Conservation (phyloP, 1,140 invertebrate species). For the Ips typographus region DNA sequence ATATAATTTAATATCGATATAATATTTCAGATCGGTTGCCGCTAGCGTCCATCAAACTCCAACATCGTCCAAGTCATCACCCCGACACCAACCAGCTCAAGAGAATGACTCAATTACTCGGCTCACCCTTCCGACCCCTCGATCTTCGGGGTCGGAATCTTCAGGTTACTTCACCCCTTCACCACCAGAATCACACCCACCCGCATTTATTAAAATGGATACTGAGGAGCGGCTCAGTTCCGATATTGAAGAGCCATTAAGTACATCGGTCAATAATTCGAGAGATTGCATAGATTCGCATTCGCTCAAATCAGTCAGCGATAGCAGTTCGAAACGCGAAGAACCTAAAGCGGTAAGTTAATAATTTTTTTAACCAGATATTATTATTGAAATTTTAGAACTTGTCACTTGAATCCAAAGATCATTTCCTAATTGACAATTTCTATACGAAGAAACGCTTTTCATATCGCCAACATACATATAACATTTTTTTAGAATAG, state of each 20-base stretch:
- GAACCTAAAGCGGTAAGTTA: slow-evolving; percentile 8
- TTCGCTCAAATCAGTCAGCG: slow-evolving; percentile 4
- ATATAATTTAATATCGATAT: no score
- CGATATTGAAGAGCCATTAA: slow-evolving; percentile 20
- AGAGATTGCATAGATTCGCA: slow-evolving; percentile 24
- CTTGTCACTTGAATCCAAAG: no score
- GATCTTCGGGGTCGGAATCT: slow-evolving; percentile 49
- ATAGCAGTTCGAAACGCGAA: not conserved
- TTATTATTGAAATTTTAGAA: not conserved
- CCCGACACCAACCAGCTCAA: slow-evolving; percentile 20
- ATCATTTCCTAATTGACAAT: no score
- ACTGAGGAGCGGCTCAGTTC: slow-evolving; percentile 36
- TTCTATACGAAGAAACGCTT: no score
- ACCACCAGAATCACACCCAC: slow-evolving; percentile 36
- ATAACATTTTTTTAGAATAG: not conserved
- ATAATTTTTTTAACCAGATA: not conserved
- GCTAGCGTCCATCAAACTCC: slow-evolving; percentile 16
- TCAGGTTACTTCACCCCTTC: slow-evolving; percentile 50
- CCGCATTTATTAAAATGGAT: slow-evolving; percentile 40
- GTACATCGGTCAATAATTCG: slow-evolving; percentile 23
- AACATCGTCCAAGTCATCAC: slow-evolving; percentile 16
- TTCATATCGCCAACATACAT: not conserved
- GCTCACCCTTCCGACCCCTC: slow-evolving; percentile 20
- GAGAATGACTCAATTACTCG: slow-evolving; percentile 28
- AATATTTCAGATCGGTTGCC: slow-evolving; percentile 18